These are phyloP conservation scores for Drosophila setosimentum DNA, from an alignment of 2,888 invertebrate species.

Conservation along the genomic window DNA sequence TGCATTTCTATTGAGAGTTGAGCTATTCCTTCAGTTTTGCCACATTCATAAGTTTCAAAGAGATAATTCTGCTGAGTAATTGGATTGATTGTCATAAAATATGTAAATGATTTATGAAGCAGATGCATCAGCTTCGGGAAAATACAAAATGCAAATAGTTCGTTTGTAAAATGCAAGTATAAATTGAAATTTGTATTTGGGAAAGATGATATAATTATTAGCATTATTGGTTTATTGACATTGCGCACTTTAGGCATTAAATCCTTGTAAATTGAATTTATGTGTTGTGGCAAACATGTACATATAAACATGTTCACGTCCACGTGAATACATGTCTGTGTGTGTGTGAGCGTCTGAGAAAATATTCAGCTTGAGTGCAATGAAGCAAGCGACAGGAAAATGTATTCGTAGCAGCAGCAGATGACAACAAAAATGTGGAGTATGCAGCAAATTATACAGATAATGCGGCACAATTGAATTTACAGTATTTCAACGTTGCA, in stretches of 20 bases:
- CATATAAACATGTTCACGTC: constrained; percentile 36
- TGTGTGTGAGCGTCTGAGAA: constrained; percentile 14
- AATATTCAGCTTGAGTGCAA: constrained; percentile 55
- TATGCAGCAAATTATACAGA: constrained; percentile 70
- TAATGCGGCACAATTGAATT: constrained; percentile 74
- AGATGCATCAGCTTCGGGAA: constrained; percentile 12
- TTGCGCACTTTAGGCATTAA: constrained; percentile 13
- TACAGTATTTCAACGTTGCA: constrained; percentile 43
- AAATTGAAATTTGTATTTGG: constrained; percentile 19
- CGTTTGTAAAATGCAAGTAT: not conserved
- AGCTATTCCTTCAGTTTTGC: not conserved
- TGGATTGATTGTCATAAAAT: constrained; percentile 36
- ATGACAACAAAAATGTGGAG: constrained; percentile 44
- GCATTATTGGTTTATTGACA: constrained; percentile 36
- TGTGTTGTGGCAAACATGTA: constrained; percentile 45
- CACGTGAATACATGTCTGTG: not conserved
- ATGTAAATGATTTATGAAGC: constrained; percentile 13
- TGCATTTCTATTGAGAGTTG: not conserved
- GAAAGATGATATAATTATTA: constrained; percentile 44
- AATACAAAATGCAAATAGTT: constrained; percentile 8
- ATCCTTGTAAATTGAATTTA: constrained; percentile 63
- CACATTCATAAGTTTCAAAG: not conserved
- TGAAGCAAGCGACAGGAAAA: constrained; percentile 25
- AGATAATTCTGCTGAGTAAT: constrained; percentile 15
- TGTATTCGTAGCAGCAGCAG: constrained; percentile 37